Conservation (phyloP, 2,113 vertebrate genomes). For the Opisthocomus hoazin region DNA sequence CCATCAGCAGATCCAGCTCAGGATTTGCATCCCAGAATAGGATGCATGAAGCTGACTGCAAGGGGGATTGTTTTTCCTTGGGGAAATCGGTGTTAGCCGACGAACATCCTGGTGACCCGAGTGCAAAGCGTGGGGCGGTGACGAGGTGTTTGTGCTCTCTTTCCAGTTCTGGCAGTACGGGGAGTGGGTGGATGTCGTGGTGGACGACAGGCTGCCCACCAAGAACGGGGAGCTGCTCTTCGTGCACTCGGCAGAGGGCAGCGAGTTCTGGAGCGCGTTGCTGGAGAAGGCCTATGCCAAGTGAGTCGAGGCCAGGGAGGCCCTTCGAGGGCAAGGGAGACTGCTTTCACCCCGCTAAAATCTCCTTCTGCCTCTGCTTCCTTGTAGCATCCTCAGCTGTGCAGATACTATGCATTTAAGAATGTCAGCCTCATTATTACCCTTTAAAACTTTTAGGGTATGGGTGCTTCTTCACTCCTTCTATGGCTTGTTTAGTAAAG, state of each 20-base stretch:
- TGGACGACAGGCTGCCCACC: conserved; percentile 89
- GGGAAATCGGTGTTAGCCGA: accelerated
- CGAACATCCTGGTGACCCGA: neutral
- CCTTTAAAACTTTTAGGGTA: neutral
- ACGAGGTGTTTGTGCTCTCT: neutral
- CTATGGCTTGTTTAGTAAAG: neutral
- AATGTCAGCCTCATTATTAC: neutral
- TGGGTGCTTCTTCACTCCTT: too few species aligned
- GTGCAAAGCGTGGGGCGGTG: accelerated
- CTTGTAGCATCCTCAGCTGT: accelerated
- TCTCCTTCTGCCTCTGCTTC: neutral
- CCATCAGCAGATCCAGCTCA: neutral
- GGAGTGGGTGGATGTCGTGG: conserved; percentile 92
- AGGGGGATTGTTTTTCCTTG: neutral
- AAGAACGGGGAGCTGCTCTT: conserved; percentile 87
- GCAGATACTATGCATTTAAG: neutral
- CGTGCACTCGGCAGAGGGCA: conserved; percentile 84
- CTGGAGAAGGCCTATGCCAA: conserved; percentile 96
- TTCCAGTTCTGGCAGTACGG: conserved; percentile 93
- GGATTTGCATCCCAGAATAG: neutral
- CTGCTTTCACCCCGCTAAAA: neutral
- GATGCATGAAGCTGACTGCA: neutral
- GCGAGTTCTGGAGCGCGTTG: conserved; percentile 92
- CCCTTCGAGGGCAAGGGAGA: neutral
- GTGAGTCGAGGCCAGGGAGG: conserved; percentile 64